Base-by-base conservation (phyloP, 2,797 vertebrate genomes). In the Oceanodroma leucorhoa region DNA sequence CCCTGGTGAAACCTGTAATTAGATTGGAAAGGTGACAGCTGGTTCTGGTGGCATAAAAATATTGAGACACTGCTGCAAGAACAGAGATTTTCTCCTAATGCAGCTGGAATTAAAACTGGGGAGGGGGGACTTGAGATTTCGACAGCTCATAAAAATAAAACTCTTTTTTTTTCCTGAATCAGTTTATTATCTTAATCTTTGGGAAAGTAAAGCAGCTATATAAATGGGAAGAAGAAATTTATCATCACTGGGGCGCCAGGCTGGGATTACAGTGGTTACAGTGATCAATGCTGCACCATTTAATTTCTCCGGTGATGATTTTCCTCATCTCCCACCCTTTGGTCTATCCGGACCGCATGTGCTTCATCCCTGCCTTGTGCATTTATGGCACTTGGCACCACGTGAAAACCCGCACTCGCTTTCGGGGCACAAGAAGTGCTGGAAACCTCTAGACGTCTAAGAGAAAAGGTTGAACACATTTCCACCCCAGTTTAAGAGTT, bases 1-100 rank as follows among this genome's bases (percentile, higher is more conserved):
- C 87, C 76, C 50, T 32, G 80, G n/a, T 57, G 27, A 90, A 95
- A 91, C 80, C 87, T 92, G 92, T 94, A 93, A 96, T 96, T 91
- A 95, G 93, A 92, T 80, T 70, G 88, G 90, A 54, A 79, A 84
- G 79, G 81, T 73, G 92, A 88, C 80, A 88, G 90, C 87, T 94
- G 92, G 43, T 93, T 94, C 90, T 64, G 55, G 48, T 76, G 84
- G 90, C 84, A 87, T 67, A 81, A 94, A 94, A 96, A 97, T 83
- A 95, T 71, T 95, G 93, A 92, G 95, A 78, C 64, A 26, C 2
- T 10, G 13, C 67, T 73, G 71, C 6, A 14, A 75, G 83, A 75
- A 29, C 4, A 46, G 85, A 83, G 69, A 51, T 51, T 90, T 87
- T 78, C 88, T 87, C 54, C 51, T 94, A 75, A 53, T 58, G 58